Evolutionary conservation across 2,113 vertebrate species (phyloP), one percentile per base, ranked within the genome.

Genomic region (Chroicocephalus ridibundus): DNA sequence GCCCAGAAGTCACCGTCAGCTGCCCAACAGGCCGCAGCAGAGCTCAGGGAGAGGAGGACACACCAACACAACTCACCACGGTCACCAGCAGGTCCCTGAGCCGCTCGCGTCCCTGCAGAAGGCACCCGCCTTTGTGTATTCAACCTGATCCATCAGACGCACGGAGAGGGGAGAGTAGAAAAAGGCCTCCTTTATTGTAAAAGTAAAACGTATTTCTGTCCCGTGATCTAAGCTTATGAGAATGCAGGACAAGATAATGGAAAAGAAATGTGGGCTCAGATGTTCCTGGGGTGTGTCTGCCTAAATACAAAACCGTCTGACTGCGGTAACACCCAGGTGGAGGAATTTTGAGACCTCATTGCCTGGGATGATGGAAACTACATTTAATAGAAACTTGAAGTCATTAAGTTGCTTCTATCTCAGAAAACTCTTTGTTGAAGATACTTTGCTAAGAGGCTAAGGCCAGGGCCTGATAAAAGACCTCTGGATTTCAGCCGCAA

Each of bases 81-180:
- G 78, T 20, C 69, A 40, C 62, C 15, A 5, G 47, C 57, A 38
- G 31, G 57, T 44, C 64, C 84, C 49, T 4, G 24, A 49, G 47
- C 34, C 34, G 6, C 77, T 27, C 3, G 0, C 12, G 20, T 21
- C 81, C 61, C 58, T 42, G 78, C 81, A 69, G 69, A 52, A 81
- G 31, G 20, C 46, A 58, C 47, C 7, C 3, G 6, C 1, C 31
- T 47, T 14, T 5, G 9, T 0, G 0, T 17, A 3, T 20, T 36
- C 72, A 58, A 6, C 49, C n/a, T 15, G 8, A 44, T 54, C 60
- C 55, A 14, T n/a, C 51, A 22, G 57, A 55, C 42, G 34, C 25
- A 3, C 0, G 0, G 58, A 52, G 40, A 47, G 32, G 20, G 15
- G 29, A n/a, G 17, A 0, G 11, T 14, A 55, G 46, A 21, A 51